Evolutionary conservation across 2,797 vertebrate species (phyloP), one percentile per base, ranked within the genome.

Genomic region (Harpagifer antarcticus): DNA sequence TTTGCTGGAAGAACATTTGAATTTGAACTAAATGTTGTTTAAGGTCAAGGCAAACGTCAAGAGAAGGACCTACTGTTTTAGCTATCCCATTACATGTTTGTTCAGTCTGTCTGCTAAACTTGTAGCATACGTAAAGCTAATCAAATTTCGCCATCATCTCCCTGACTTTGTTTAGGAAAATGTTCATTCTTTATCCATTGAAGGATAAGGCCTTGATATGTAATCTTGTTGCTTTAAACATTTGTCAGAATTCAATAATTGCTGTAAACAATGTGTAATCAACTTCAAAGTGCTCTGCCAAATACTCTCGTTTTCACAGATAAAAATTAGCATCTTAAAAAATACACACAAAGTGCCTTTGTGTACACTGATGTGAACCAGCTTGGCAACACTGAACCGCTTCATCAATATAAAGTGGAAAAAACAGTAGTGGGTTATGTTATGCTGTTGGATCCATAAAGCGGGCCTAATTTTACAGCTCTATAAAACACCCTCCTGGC

Each of bases 211-310:
- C 88, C 88, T 89, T 92, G 92, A 90, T 90, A 91, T 92, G 86
- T 82, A 93, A 93, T 92, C 90, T 84, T 15, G 74, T 65, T 89
- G 85, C 82, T 93, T 93, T 92, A 93, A 93, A 94, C 90, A 92
- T 92, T 92, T 93, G 89, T 92, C 91, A 92, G 90, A 89, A 89
- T 89, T 89, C 86, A 93, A 90, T 93, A 92, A 93, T 93, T 92
- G 83, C 78, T 82, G 83, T 94, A 91, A 94, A 91, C 90, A 90
- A 72, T n/a, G 48, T 84, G 86, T 90, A 94, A 93, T 94, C 90
- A 92, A 83, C 84, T 90, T 91, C 78, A 90, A 90, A 88, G 84
- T 57, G 59, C 78, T 80, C 78, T 87, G 89, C 93, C 89, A 92
- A 85, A 83, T 64, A 72, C 76, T 62, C 62, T 84, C 58, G 77